Evolutionary conservation across 1,140 invertebrate genomes (phyloP), one percentile per base, ranked within the genome.

Genomic region (Gryon sp.): DNA sequence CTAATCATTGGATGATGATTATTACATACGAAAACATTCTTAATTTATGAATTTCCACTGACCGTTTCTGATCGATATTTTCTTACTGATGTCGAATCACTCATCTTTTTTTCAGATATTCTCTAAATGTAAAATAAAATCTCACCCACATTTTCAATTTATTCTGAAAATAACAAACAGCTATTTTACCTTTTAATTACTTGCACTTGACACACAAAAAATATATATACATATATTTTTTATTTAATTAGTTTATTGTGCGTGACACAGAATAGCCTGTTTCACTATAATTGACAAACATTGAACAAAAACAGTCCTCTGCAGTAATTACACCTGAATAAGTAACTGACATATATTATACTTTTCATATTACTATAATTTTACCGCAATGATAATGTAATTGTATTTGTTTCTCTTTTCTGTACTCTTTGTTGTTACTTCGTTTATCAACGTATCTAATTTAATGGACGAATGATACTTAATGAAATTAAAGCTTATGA

Each of bases 231-330:
- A n/a, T n/a, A n/a, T n/a, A n/a, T 2, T 69, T 70, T 70, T 45
- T 22, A 55, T 53, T 60, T 15, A 70, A 60, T 70, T 60, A 70
- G 19, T 60, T 52, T 60, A 60, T 60, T 43, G 36, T 45, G 66
- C 55, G 38, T 45, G 52, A 57, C 41, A 48, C 40, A 22, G 28
- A 43, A 68, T 41, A 60, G 38, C 38, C 8, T 52, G 45, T 70
- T 40, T 59, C 41, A 19, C 36, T 60, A 69, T n/a, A n/a, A 69
- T 69, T 69, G 30, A 46, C 30, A 1, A 38, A 66, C 14, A 16
- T 19, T n/a, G 18, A 19, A 46, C 30, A 48, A 55, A 60, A n/a
- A 26, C 28, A n/a, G 22, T 12, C 20, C n/a, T 19, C 30, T 7
- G 12, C 11, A 18, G 48, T 55, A 66, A 66, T 66, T 66, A 66